Evolutionary conservation across 2,113 vertebrate genomes (phyloP), one percentile per base, ranked within the genome.

Genomic region (Proteles cristata): DNA sequence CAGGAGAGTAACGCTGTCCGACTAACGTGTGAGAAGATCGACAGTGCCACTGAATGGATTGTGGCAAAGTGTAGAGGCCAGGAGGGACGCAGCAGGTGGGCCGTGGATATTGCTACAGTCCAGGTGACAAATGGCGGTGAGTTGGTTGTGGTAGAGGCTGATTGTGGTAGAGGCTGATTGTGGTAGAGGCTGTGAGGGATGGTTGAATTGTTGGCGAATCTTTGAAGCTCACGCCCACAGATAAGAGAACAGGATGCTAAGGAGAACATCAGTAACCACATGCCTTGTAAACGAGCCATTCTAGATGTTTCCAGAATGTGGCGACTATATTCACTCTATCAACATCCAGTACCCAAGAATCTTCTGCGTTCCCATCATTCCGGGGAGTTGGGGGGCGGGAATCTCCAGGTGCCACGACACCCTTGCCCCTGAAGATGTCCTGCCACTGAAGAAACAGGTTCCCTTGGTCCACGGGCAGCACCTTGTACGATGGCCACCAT

Each of bases 381-480:
- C 39, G 39, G 39, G 39, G 39, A 4, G 39, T 39, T 39, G 39
- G 39, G 39, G 39, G 39, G 39, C 4, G 65, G 58, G 50, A 43
- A 0, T 21, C 33, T 45, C 12, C 45, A 31, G 25, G 31, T 16
- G 14, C 15, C 10, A 68, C 35, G 16, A 65, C 12, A 33, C 19
- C 43, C 35, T 73, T 39, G 55, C 23, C n/a, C 43, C 76, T 23
- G 7, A 17, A 28, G 50, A 39, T 16, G 48, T 39, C 11, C 39
- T 3, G 43, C 33, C 61, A 16, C 7, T 7, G 23, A 33, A 17
- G 16, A 9, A 11, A 28, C 50, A 4, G 50, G 65, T 21, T 10
- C 0, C 2, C 1, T 39, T 35, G 63, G 7, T 35, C 39, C 7
- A 6, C 2, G 0, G 2, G n/a, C 35, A 33, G 2, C 0, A 16